Evolutionary conservation across 2,797 vertebrate species (phyloP).

Genomic region (Neoniphon sammara): DNA sequence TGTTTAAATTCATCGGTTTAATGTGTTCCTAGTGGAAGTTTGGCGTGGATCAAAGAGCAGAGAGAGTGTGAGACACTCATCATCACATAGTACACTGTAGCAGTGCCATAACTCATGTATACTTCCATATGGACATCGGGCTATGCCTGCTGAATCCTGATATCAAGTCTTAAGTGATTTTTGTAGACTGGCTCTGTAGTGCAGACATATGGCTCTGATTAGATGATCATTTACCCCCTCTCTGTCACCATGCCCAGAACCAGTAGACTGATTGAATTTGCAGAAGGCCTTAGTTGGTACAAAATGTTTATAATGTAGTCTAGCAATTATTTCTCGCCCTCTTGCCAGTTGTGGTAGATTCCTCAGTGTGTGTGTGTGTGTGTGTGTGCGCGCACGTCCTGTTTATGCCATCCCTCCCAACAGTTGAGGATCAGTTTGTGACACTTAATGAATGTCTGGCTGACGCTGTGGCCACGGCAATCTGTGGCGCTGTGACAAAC

Average conservation of each 20-base stretch:
- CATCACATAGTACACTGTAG: slow-evolving; percentile 33
- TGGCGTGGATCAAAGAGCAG: slow-evolving; percentile 13
- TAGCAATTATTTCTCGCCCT: slow-evolving; percentile 75
- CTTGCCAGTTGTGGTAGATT: slow-evolving; percentile 69
- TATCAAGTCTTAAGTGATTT: slow-evolving; percentile 70
- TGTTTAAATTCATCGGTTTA: neutral
- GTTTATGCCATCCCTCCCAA: slow-evolving; percentile 54
- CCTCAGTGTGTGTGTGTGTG: slow-evolving; percentile 1
- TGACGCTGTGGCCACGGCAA: slow-evolving; percentile 45
- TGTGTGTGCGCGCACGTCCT: slow-evolving; percentile 35
- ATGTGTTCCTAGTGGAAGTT: neutral
- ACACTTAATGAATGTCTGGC: slow-evolving; percentile 36
- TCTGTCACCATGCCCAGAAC: slow-evolving; percentile 79
- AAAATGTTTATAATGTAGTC: slow-evolving; percentile 80
- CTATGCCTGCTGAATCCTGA: slow-evolving; percentile 59
- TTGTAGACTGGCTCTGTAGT: slow-evolving; percentile 69
- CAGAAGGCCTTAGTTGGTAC: slow-evolving; percentile 78
- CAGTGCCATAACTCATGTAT: slow-evolving; percentile 52
- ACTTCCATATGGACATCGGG: slow-evolving; percentile 57
- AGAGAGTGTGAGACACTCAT: slow-evolving; percentile 38
- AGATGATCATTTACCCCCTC: slow-evolving; percentile 76
- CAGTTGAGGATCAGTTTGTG: slow-evolving; percentile 41
- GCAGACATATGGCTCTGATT: slow-evolving; percentile 84
- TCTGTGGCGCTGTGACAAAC: slow-evolving; percentile 48
- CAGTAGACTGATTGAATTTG: slow-evolving; percentile 81